Conservation (phyloP, 2,888 invertebrate genomes). For the Parelbella ahira region DNA sequence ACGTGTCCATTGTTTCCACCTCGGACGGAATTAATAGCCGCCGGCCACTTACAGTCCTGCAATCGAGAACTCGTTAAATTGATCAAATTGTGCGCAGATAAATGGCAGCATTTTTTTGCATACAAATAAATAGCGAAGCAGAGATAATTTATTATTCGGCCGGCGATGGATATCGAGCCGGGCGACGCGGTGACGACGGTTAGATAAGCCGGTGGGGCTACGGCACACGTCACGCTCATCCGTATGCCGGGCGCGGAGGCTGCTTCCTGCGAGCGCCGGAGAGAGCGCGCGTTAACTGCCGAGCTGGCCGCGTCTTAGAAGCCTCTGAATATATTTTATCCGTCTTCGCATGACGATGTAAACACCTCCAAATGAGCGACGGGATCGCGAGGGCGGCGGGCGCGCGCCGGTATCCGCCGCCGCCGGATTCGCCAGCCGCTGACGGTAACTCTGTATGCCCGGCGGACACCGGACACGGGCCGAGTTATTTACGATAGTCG, state of each 20-base stretch:
- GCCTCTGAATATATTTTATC: conserved; percentile 32
- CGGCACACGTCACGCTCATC: conserved; percentile 65
- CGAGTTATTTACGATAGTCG: conserved; percentile 76
- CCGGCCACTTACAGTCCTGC: conserved; percentile 51
- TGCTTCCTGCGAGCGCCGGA: conserved; percentile 59
- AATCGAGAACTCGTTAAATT: conserved; percentile 51
- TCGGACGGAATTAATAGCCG: conserved; percentile 65
- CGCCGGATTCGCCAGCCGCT: conserved; percentile 46
- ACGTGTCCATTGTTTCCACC: conserved; percentile 70
- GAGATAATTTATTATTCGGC: conserved; percentile 41
- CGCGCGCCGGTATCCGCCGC: conserved; percentile 9
- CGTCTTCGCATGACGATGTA: conserved; percentile 30
- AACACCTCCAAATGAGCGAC: conserved; percentile 10
- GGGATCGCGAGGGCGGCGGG: conserved; percentile 15
- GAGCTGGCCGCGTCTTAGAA: conserved; percentile 42
- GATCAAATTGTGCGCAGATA: conserved; percentile 50
- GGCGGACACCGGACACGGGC: conserved; percentile 67
- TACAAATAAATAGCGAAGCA: conserved; percentile 40
- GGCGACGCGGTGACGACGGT: conserved; percentile 32
- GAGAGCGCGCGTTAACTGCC: conserved; percentile 44
- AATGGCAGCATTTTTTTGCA: conserved; percentile 42
- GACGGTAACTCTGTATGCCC: conserved; percentile 67
- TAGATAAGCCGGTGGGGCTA: conserved; percentile 42
- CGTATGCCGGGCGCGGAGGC: conserved; percentile 68
- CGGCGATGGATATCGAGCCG: conserved; percentile 42